Evolutionary conservation across 1,140 invertebrate species (phyloP).

Genomic region (Papilio machaon): DNA sequence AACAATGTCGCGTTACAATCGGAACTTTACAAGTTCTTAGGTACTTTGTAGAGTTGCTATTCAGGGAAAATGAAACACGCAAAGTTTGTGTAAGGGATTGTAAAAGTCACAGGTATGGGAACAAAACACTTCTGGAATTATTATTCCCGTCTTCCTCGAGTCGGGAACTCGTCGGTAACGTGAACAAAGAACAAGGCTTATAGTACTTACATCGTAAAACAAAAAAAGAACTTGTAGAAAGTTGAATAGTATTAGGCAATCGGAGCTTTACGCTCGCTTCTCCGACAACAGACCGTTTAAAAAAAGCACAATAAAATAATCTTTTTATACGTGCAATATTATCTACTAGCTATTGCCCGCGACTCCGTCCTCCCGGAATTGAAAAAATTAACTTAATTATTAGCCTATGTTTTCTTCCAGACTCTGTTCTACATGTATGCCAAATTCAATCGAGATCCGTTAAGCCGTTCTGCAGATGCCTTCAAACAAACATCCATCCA

Average conservation of each 20-base stretch:
- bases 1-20: neutral
- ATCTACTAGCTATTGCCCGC: no score
- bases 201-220: slow-evolving; percentile 54
- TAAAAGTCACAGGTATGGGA: slow-evolving; percentile 41
- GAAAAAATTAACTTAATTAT: no score
- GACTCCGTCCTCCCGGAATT: no score
- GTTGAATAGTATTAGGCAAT: slow-evolving; percentile 65
- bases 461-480: no score
- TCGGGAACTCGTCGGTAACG: slow-evolving; percentile 32
- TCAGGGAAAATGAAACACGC: slow-evolving; percentile 13
- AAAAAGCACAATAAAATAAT: slow-evolving; percentile 58
- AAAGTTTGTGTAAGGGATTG: slow-evolving; percentile 18
- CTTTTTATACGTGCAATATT: no score
- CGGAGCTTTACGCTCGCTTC: slow-evolving; percentile 54
- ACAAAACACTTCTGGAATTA: slow-evolving; percentile 54
- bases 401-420: no score
- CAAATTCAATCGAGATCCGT: no score
- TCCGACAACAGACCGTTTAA: slow-evolving; percentile 65
- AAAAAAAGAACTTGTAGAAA: slow-evolving; percentile 57
- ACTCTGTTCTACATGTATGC: no score
- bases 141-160: slow-evolving; percentile 43
- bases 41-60: slow-evolving; percentile 16
- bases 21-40: neutral
- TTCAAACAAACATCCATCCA: no score
- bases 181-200: slow-evolving; percentile 47